phyloP scores from a whole-genome alignment of 2,797 vertebrate species.

The Sebastes reedi region DNA sequence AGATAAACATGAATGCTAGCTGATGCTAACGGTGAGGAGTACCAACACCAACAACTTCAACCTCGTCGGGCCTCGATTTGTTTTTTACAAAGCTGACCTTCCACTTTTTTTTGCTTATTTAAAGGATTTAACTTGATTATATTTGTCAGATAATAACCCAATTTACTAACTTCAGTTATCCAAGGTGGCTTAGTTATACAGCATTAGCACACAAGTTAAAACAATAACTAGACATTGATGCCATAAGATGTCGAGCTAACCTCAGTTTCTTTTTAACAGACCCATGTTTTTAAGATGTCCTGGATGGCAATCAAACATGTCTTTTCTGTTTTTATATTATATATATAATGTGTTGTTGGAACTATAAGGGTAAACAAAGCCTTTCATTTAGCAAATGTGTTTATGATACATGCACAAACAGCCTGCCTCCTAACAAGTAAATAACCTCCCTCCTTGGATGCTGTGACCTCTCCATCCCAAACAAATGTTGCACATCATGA shows the following conservation, averaged over 20 bases:
- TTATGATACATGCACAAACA: not conserved
- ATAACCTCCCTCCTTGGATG: not conserved
- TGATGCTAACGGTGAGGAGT: slow-evolving; percentile 53
- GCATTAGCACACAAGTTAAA: not conserved
- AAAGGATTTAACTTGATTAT: not conserved
- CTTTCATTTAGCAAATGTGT: not conserved
- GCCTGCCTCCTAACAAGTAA: not conserved
- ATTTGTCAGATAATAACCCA: not conserved
- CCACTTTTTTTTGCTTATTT: not conserved
- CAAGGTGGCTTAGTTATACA: not conserved
- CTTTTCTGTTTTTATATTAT: too few species aligned
- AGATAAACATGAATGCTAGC: slow-evolving; percentile 61
- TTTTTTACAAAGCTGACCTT: slow-evolving; percentile 26
- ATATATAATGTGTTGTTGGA: not conserved
- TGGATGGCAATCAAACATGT: not conserved
- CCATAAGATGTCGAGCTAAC: not conserved
- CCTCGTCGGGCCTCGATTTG: slow-evolving; percentile 28
- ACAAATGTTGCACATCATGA: not conserved
- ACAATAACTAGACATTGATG: not conserved
- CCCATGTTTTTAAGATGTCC: rapidly evolving
- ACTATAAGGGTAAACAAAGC: not conserved
- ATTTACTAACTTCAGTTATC: not conserved
- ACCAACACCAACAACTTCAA: slow-evolving; percentile 36
- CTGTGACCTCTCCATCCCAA: not conserved
- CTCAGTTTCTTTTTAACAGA: not conserved